These are phyloP conservation scores for Psophia crepitans DNA, from an alignment of 2,113 vertebrate genomes.

Conservation along the genomic window DNA sequence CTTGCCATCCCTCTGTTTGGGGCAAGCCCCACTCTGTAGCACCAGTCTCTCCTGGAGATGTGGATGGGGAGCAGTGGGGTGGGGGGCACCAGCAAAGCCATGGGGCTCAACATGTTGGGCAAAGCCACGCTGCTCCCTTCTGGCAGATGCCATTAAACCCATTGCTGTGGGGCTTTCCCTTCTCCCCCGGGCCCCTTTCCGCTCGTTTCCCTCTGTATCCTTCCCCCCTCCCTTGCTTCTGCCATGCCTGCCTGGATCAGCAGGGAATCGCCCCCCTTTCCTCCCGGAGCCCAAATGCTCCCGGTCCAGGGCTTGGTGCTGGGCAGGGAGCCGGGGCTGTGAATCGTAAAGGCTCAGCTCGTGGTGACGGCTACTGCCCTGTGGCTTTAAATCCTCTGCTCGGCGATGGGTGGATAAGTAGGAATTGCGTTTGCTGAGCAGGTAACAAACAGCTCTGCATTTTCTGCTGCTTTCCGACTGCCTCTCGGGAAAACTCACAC, in stretches of 20 bases:
- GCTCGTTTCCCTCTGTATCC: neutral
- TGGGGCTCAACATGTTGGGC: accelerated
- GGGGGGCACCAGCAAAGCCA: neutral
- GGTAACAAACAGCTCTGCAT: constrained; percentile 4
- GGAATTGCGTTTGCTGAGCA: constrained; percentile 22
- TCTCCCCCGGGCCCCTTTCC: neutral
- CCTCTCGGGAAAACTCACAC: constrained; percentile 19
- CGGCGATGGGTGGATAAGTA: constrained; percentile 2
- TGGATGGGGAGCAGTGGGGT: neutral
- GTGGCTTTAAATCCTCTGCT: neutral
- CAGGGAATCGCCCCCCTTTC: neutral
- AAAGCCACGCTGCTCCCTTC: neutral
- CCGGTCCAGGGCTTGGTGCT: neutral
- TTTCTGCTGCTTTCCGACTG: constrained; percentile 1
- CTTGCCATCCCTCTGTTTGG: accelerated
- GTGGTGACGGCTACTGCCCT: too few species aligned
- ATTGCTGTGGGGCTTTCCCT: accelerated
- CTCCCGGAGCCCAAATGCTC: neutral
- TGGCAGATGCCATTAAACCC: neutral
- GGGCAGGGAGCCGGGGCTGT: neutral
- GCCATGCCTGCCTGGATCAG: accelerated
- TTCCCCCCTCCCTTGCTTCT: neutral
- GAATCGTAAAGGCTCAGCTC: too few species aligned
- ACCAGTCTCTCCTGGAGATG: neutral
- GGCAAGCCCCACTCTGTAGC: neutral